phyloP scores from a whole-genome alignment of 2,797 vertebrate genomes.

The Gephyroberyx darwinii region DNA sequence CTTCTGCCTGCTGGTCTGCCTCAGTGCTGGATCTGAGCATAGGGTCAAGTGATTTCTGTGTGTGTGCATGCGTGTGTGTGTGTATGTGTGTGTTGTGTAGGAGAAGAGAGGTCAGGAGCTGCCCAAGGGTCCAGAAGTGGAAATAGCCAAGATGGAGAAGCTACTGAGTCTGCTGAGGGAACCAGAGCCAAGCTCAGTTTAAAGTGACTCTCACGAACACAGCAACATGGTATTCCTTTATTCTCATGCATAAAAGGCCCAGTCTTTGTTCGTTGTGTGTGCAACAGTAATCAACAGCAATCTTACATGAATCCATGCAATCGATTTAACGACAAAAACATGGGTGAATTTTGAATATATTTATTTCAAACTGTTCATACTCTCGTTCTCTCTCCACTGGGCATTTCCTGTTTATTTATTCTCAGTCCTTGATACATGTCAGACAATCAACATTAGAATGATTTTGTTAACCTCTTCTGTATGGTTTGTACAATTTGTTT shows the following conservation, averaged over 20 bases:
- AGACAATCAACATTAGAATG: constrained; percentile 31
- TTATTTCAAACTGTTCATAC: constrained; percentile 44
- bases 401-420: constrained; percentile 36
- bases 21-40: constrained; percentile 17
- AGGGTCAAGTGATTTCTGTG: constrained; percentile 31
- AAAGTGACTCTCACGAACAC: not conserved
- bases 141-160: constrained; percentile 91
- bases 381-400: constrained; percentile 16
- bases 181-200: constrained; percentile 45
- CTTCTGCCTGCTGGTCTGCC: constrained; percentile 10
- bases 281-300: constrained; percentile 15
- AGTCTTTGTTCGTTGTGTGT: not conserved
- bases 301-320: too few species aligned
- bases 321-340: not conserved
- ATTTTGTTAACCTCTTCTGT: constrained; percentile 31
- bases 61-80: not conserved
- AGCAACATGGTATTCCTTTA: constrained; percentile 11
- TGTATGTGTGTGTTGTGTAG: constrained; percentile 71
- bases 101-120: constrained; percentile 89
- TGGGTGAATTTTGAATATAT: constrained; percentile 31
- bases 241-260: constrained; percentile 10
- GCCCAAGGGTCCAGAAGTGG: constrained; percentile 87
- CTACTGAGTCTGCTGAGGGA: constrained; percentile 83
- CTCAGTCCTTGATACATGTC: constrained; percentile 33
- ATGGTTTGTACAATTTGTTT: constrained; percentile 36